Evolutionary conservation across 2,113 vertebrate species (phyloP), one percentile per base, ranked within the genome.

Genomic region (Nothocercus nigrocapillus): DNA sequence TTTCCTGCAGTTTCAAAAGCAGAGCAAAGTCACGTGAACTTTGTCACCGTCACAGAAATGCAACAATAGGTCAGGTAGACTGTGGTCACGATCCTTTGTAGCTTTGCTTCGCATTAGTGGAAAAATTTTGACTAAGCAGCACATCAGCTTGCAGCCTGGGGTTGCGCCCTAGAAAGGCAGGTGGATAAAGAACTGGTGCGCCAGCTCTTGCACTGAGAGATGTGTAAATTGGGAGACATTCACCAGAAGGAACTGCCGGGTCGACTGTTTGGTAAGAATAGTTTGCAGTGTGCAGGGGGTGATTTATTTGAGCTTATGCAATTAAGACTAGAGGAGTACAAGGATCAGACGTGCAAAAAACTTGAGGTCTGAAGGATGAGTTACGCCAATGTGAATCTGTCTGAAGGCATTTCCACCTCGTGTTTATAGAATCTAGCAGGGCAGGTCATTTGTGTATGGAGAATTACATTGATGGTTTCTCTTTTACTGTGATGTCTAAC

Each of bases 331-430:
- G 25, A 49, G 28, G 30, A 92, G 74, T 63, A 30, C 49, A 89
- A 53, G 77, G 82, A 85, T 86, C 76, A 83, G 69, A 85, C 85
- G 85, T 88, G 56, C 56, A 72, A 32, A 88, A 61, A 32, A 13
- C 59, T 59, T 76, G 7, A 91, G 59, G 79, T 89, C 85, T 40
- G 38, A 88, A 83, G 74, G 84, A 69, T 30, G 82, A 93, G 82
- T 27, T 77, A 76, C 89, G 28, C 38, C 91, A 89, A 85, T 88
- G 68, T 93, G 85, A 83, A 67, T 80, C 75, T 94, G 85, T 94
- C 85, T 11, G 0, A 85, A 77, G 82, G 79, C 68, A 1, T 63
- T 95, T 85, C 66, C 53, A 36, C 34, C 44, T 88, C 4, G 1
- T 93, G 75, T 94, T 95, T 91, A 38, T 51, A 42, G 44, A 80